Percentiles rank a stretch among this genome's conserved stretches.
Evolutionary conservation across 2,797 vertebrate genomes (phyloP).

Genomic region (Coluber constrictor): DNA sequence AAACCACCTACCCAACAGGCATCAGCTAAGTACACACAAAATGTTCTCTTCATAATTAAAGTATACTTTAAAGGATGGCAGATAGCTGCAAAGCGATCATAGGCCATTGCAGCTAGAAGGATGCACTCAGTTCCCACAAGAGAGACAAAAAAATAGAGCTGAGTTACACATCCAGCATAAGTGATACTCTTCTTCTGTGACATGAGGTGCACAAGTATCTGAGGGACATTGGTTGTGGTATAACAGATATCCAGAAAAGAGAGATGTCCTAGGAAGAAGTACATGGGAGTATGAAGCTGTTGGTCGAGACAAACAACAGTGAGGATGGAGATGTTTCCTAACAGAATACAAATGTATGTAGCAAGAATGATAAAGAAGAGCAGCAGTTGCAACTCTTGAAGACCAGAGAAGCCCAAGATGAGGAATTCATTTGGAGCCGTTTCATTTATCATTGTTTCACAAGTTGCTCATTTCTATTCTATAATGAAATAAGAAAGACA

Average conservation of each 20-base stretch:
- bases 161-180: constrained; percentile 34
- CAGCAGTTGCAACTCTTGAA: constrained; percentile 35
- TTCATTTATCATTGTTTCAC: constrained; percentile 40
- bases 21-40: constrained; percentile 33
- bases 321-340: constrained; percentile 55
- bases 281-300: constrained; percentile 17
- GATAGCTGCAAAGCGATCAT: constrained; percentile 44
- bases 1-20: constrained; percentile 49
- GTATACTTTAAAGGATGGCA: constrained; percentile 46
- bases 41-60: constrained; percentile 37
- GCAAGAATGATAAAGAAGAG: constrained; percentile 46
- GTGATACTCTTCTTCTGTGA: constrained; percentile 47
- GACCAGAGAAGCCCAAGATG: constrained; percentile 46
- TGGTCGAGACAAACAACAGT: constrained; percentile 33
- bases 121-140: constrained; percentile 58
- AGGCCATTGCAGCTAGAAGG: constrained; percentile 58
- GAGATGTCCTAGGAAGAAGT: constrained; percentile 16
- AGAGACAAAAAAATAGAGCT: constrained; percentile 57
- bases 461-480: neutral
- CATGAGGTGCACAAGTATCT: constrained; percentile 58
- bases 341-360: constrained; percentile 49
- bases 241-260: constrained; percentile 55
- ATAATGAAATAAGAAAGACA: neutral
- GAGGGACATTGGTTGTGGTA: constrained; percentile 56
- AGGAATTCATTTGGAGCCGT: constrained; percentile 50